Evolutionary conservation across 2,888 invertebrate species (phyloP), one percentile per base, ranked within the genome.

Genomic region (Ochropleura leucogaster): DNA sequence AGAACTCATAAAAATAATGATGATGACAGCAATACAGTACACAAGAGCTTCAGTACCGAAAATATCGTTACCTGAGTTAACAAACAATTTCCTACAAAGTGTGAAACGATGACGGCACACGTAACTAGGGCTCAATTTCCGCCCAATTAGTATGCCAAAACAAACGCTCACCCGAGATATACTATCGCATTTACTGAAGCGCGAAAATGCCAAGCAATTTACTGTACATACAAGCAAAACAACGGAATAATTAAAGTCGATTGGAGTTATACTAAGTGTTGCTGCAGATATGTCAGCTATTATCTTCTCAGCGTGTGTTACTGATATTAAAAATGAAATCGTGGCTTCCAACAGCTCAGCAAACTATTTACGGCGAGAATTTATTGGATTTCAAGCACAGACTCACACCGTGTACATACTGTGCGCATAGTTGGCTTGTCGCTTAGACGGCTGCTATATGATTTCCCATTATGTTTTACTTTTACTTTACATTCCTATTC

Each of bases 241-340:
- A 82, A 82, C 65, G 55, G 76, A 71, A 86, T 87, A 88, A 88
- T 88, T 86, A 77, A 80, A 83, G 71, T 77, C 53, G 63, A 78
- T 85, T 66, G 69, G 82, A 79, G 71, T 75, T 67, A 65, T 80
- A 74, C 79, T 72, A 79, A 79, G 77, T 81, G 77, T 85, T 70
- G 69, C 67, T 42, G 20, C 12, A 64, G 46, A 80, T 59, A 10
- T 67, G 51, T 67, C 44, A 51, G 14, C 7, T 44, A 49, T 49
- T 55, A 55, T 42, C 16, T 42, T 46, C 40, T n/a, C 59, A 57
- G 42, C 59, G 42, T 68, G 57, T 70, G 42, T 30, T 62, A 60
- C 62, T 73, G 30, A 74, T 66, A 74, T 67, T 64, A 71, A 79
- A 82, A 82, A 64, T 62, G 66, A 74, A 84, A 84, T 60, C 14